Conservation (phyloP, 2,888 invertebrate genomes). For the Nezara viridula region DNA sequence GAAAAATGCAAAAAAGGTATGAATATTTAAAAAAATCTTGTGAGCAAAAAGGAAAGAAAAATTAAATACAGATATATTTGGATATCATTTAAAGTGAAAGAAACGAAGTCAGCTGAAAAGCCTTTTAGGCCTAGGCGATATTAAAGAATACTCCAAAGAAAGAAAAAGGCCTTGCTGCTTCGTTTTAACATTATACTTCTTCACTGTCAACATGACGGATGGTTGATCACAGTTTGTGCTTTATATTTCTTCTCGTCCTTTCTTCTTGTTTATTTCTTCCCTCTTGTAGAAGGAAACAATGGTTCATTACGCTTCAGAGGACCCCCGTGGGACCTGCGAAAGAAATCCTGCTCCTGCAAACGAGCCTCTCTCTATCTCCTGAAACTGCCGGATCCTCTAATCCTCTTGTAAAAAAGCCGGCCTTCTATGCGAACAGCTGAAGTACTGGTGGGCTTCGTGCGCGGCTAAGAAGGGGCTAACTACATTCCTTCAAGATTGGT, state of each 20-base stretch:
- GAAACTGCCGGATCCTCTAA: neutral
- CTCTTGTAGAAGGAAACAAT: slow-evolving; percentile 11
- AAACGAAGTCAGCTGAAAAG: neutral
- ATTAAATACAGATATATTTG: too few relatives aligned
- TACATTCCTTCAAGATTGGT: neutral
- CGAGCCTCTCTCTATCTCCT: neutral
- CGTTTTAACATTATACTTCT: neutral
- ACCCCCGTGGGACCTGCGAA: slow-evolving; percentile 41
- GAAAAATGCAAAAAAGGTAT: too few relatives aligned
- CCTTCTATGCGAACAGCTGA: neutral
- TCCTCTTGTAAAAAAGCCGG: slow-evolving; percentile 4
- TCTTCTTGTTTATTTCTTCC: slow-evolving; percentile 8
- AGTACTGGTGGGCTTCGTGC: neutral
- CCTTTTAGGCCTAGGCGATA: neutral
- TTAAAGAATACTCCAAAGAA: neutral
- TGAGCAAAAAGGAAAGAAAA: too few relatives aligned
- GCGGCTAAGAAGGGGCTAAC: neutral
- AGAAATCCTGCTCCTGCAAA: neutral
- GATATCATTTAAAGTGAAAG: too few relatives aligned
- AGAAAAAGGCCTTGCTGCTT: neutral
- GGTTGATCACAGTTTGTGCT: slow-evolving; percentile 10
- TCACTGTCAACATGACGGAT: slow-evolving; percentile 40
- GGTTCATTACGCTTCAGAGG: slow-evolving; percentile 44
- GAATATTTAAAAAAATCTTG: too few relatives aligned
- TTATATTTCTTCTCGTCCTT: neutral